Percentiles rank a stretch among this genome's conserved stretches.
phyloP scores from a whole-genome alignment of 2,888 invertebrate species.

The Urechis unicinctus region DNA sequence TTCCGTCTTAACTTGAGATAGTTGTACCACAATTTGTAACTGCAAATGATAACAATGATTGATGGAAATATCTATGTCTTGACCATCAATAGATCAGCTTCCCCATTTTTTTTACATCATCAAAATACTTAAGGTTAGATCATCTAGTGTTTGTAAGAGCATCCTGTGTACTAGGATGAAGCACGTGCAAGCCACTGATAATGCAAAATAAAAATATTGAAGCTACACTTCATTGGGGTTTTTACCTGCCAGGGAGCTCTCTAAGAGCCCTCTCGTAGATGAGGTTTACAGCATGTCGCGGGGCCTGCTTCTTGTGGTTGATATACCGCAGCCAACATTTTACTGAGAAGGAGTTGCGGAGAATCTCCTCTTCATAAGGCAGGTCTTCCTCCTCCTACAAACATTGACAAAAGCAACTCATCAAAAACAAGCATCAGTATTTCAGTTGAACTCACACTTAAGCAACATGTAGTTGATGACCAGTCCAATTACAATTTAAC shows the following conservation, averaged over 20 bases:
- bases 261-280: constrained; percentile 94
- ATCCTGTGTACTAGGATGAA: too few species aligned
- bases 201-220: too few species aligned
- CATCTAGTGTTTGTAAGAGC: too few species aligned
- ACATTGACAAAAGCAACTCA: neutral
- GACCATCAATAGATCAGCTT: too few species aligned
- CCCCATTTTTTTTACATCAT: too few species aligned
- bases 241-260: constrained; percentile 86
- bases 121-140: too few species aligned
- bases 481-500: too few species aligned
- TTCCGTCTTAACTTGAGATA: constrained; percentile 80
- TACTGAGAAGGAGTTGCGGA: constrained; percentile 93
- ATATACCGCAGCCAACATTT: constrained; percentile 98
- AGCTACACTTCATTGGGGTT: too few species aligned
- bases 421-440: too few species aligned
- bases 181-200: too few species aligned
- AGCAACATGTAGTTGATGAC: too few species aligned
- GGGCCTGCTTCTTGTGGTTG: constrained; percentile 79
- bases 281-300: constrained; percentile 76
- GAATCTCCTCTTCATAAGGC: constrained; percentile 96
- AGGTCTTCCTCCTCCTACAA: constrained; percentile 76
- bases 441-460: too few species aligned
- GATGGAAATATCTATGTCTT: neutral
- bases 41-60: constrained; percentile 30
- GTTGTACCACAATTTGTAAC: constrained; percentile 94